A percentile compares a stretch with the other conserved stretches of the same genome.
Evolutionary conservation across 2,888 invertebrate genomes (phyloP).

Genomic region (Apeira syringaria): DNA sequence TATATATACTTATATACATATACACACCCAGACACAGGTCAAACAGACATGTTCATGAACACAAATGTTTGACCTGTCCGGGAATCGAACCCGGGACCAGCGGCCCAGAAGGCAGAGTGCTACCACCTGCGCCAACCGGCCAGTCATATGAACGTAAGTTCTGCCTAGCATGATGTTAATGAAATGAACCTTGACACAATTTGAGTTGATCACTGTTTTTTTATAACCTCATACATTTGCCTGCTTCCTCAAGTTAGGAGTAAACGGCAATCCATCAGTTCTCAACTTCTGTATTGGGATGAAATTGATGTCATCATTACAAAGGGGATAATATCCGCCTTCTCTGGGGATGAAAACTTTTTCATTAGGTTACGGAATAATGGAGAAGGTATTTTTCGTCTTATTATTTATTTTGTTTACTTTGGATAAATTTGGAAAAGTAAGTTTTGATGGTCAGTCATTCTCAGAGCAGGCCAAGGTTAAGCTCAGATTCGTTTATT

Average conservation of each 20-base stretch:
- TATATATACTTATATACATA: too few species aligned
- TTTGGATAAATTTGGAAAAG: conserved; percentile 2
- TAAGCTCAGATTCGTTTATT: too few species aligned
- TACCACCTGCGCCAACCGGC: neutral
- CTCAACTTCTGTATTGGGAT: conserved; percentile 20
- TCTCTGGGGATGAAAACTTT: conserved; percentile 19
- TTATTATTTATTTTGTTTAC: conserved; percentile 18
- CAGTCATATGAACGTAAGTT: neutral
- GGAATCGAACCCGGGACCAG: too few species aligned
- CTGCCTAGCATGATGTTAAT: too few species aligned
- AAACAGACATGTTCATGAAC: too few species aligned
- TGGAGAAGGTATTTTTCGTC: conserved; percentile 5
- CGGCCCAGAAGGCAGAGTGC: neutral
- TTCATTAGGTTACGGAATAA: conserved; percentile 20
- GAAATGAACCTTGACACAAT: neutral
- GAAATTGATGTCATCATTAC: conserved; percentile 31
- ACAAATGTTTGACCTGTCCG: too few species aligned
- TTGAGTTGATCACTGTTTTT: conserved; percentile 6
- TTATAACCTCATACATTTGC: conserved; percentile 9
- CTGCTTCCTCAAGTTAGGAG: conserved; percentile 7
- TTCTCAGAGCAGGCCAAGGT: too few species aligned
- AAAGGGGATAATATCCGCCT: conserved; percentile 28
- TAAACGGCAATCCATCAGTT: conserved; percentile 19
- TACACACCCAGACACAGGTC: too few species aligned
- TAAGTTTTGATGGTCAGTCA: too few species aligned